These are phyloP conservation scores for Heterohyrax brucei DNA, from an alignment of 2,797 vertebrate species.

Conservation along the genomic window DNA sequence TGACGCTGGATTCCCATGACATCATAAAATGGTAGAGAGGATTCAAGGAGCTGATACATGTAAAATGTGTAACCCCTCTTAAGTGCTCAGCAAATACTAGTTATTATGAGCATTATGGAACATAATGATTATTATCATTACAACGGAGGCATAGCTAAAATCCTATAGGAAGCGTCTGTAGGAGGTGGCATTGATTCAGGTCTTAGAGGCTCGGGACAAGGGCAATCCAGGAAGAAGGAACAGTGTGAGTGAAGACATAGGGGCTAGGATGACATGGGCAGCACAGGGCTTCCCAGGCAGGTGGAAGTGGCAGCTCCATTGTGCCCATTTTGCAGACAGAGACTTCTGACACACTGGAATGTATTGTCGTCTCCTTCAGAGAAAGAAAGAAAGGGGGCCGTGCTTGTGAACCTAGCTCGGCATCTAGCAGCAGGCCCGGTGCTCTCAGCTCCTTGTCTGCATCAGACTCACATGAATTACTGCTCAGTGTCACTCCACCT, in stretches of 20 bases:
- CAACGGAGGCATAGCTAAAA: neutral
- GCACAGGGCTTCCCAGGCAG: neutral
- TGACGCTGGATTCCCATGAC: neutral
- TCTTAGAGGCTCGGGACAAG: neutral
- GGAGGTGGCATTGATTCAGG: neutral
- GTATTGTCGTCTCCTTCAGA: neutral
- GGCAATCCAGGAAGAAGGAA: neutral
- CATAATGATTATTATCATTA: neutral
- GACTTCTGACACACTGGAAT: neutral
- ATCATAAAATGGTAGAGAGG: neutral
- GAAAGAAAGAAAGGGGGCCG: no score
- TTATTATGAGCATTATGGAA: neutral
- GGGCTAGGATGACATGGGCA: neutral
- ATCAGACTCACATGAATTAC: slow-evolving; percentile 76
- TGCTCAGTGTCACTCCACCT: slow-evolving; percentile 53
- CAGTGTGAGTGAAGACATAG: neutral
- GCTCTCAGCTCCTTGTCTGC: slow-evolving; percentile 75
- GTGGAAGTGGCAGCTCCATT: neutral
- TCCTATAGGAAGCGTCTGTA: neutral
- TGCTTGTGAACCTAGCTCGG: neutral
- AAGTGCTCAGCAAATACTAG: neutral
- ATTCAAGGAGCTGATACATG: slow-evolving; percentile 5
- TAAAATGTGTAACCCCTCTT: neutral
- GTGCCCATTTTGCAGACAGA: slow-evolving; percentile 43
- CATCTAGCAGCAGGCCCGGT: neutral